phyloP scores from a whole-genome alignment of 2,797 vertebrate genomes.

The Myotis pilosus region DNA sequence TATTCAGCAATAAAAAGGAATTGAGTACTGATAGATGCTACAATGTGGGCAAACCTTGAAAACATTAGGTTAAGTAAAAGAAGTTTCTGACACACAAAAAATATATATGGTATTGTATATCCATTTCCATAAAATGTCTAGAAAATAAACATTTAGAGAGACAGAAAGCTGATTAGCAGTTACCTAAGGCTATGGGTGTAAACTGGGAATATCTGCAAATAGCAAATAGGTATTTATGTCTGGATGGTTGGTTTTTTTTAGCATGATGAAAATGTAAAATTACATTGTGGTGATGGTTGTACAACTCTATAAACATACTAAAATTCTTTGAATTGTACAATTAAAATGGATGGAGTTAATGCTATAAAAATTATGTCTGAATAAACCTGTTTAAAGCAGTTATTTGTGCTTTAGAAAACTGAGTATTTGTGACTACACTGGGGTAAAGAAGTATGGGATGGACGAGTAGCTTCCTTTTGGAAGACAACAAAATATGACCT shows the following conservation, averaged over 20 bases:
- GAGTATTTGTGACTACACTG: neutral
- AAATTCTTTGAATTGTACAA: neutral
- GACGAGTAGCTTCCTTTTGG: neutral
- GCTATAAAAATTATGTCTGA: neutral
- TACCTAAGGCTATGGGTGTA: neutral
- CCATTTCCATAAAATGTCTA: neutral
- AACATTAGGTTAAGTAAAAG: neutral
- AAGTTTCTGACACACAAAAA: neutral
- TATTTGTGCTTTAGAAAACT: neutral
- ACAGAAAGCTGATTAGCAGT: neutral
- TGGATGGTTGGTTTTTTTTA: neutral
- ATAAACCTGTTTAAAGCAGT: neutral
- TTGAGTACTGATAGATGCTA: neutral
- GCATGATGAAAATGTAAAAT: neutral
- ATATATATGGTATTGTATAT: neutral
- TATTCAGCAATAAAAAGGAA: constrained; percentile 7
- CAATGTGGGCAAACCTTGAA: neutral
- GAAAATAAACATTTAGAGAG: neutral
- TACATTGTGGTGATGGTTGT: neutral
- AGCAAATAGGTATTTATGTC: neutral
- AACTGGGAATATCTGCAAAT: neutral
- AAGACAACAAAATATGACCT: neutral
- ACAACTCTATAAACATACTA: neutral
- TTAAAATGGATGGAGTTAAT: neutral
- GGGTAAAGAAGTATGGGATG: neutral